Conservation (phyloP, 2,113 vertebrate species). For the Micromys minutus region DNA sequence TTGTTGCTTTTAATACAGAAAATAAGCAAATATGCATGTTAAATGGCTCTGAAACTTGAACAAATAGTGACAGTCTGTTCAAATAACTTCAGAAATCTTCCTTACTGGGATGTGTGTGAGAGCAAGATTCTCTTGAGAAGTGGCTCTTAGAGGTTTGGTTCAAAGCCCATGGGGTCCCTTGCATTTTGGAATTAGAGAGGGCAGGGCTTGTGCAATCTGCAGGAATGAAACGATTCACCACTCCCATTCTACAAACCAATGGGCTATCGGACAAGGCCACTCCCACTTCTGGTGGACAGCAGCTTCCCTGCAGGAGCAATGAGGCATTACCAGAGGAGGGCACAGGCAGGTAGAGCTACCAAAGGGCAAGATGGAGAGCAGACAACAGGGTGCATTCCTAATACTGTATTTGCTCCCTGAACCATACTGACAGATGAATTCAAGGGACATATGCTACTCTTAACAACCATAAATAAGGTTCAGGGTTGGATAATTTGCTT, state of each 20-base stretch:
- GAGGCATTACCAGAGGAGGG: not conserved
- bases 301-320: not conserved
- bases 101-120: conserved; percentile 87
- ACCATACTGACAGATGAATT: not conserved
- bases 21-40: conserved; percentile 86
- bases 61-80: conserved; percentile 89
- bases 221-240: not conserved
- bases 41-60: conserved; percentile 86
- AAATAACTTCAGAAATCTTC: conserved; percentile 87
- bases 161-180: conserved; percentile 72
- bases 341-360: too few species aligned
- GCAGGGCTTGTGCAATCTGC: not conserved
- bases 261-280: conserved; percentile 35
- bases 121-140: conserved; percentile 77
- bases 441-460: not conserved
- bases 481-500: not conserved
- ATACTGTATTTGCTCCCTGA: not conserved
- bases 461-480: conserved; percentile 24
- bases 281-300: conserved; percentile 25
- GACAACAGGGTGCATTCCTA: not conserved
- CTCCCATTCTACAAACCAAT: not conserved
- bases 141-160: conserved; percentile 78
- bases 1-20: conserved; percentile 83
- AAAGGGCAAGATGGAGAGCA: not conserved
- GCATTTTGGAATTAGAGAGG: conserved; percentile 68